A percentile compares a stretch with the other conserved stretches of the same genome.
Conservation (phyloP, 2,113 vertebrate genomes). For the Leucosticte australis region DNA sequence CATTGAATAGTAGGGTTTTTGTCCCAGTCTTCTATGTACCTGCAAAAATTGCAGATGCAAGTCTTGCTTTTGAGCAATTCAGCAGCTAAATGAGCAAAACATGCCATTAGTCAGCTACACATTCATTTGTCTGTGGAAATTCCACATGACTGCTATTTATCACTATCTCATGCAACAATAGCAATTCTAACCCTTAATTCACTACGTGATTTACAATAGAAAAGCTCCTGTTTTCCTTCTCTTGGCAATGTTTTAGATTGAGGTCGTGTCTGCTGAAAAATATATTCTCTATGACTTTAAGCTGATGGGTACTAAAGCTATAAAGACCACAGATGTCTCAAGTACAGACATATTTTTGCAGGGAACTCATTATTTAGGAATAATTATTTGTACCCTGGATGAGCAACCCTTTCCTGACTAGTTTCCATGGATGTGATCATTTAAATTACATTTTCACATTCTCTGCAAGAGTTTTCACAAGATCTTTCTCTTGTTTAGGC, state of each 20-base stretch:
- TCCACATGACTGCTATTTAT: background rate
- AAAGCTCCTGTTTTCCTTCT: background rate
- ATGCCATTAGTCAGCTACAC: background rate
- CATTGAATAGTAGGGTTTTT: background rate
- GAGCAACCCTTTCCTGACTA: background rate
- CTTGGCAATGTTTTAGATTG: background rate
- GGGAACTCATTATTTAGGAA: background rate
- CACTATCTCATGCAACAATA: background rate
- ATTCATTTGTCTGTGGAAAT: background rate
- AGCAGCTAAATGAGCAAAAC: background rate
- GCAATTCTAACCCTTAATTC: background rate
- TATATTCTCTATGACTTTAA: background rate
- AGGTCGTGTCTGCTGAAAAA: background rate
- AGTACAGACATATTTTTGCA: background rate
- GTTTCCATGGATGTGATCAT: background rate
- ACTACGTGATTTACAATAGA: background rate
- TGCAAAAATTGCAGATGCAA: background rate
- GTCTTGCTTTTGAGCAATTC: background rate
- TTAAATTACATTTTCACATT: background rate
- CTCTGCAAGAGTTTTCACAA: background rate
- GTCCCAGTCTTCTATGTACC: background rate
- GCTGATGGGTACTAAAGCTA: background rate
- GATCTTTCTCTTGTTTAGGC: background rate
- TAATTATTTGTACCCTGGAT: background rate
- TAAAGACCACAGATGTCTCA: background rate